These are phyloP conservation scores for Miichthys miiuy DNA, from an alignment of 2,797 vertebrate genomes.

Conservation along the genomic window DNA sequence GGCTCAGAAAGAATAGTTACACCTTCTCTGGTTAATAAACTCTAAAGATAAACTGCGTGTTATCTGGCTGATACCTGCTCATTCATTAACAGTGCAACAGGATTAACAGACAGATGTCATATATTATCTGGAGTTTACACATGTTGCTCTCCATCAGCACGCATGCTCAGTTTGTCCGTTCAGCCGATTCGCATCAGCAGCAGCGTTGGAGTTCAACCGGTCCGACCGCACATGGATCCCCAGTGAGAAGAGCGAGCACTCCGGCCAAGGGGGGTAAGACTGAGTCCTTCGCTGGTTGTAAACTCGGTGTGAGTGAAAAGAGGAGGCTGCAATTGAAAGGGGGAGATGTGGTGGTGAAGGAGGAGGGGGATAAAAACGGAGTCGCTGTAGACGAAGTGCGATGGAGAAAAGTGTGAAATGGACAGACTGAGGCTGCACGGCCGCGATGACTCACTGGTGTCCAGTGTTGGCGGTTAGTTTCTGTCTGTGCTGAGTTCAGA, in stretches of 20 bases:
- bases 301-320: not conserved
- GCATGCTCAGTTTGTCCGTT: constrained; percentile 70
- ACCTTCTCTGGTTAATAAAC: not conserved
- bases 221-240: constrained; percentile 60
- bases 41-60: too few relatives aligned
- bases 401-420: constrained; percentile 26
- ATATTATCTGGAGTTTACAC: not conserved
- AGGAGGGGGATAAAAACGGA: not conserved
- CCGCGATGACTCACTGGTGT: constrained; percentile 63
- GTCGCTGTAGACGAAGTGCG: constrained; percentile 19
- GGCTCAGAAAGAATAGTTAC: not conserved
- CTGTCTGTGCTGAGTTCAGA: not conserved
- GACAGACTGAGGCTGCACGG: constrained; percentile 28
- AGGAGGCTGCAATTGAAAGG: not conserved
- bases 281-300: constrained; percentile 6
- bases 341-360: not conserved
- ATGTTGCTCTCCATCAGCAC: not conserved
- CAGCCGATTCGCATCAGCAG: constrained; percentile 47
- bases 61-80: too few relatives aligned
- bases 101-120: constrained; percentile 1
- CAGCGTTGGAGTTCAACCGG: constrained; percentile 47
- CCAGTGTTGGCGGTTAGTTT: constrained; percentile 5
- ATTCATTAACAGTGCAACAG: too few relatives aligned
- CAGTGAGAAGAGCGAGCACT: constrained; percentile 65
- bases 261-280: constrained; percentile 65